phyloP scores from a whole-genome alignment of 2,113 vertebrate genomes.

The Catharus minimus region DNA sequence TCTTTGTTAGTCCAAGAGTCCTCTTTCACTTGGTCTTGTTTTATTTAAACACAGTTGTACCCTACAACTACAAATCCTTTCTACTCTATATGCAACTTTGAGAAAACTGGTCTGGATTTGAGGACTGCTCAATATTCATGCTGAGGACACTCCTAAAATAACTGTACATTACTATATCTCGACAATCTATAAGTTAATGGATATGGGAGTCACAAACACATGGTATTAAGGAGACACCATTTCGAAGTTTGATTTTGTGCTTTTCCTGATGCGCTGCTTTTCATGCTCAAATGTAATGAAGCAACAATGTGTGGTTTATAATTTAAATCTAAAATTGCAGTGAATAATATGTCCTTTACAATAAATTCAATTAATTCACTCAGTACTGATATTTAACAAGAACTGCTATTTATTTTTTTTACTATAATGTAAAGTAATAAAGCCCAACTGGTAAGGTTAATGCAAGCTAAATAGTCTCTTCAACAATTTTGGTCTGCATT shows the following conservation, averaged over 20 bases:
- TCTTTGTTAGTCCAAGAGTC: background rate
- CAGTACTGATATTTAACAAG: background rate
- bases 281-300: background rate
- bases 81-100: background rate
- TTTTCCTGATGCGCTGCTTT: background rate
- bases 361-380: background rate
- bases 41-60: background rate
- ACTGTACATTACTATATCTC: background rate
- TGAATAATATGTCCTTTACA: background rate
- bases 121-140: background rate
- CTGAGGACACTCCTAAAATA: background rate
- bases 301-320: background rate
- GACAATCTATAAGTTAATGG: background rate
- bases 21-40: background rate
- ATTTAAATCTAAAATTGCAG: background rate
- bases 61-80: background rate
- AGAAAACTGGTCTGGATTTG: background rate
- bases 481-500: background rate
- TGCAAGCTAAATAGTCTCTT: background rate
- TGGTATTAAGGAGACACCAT: background rate
- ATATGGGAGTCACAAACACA: background rate
- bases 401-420: background rate
- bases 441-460: background rate
- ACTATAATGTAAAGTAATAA: background rate
- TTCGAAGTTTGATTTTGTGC: background rate